Evolutionary conservation across 2,888 invertebrate genomes (phyloP).

Genomic region (Pristionchus japonicus): DNA sequence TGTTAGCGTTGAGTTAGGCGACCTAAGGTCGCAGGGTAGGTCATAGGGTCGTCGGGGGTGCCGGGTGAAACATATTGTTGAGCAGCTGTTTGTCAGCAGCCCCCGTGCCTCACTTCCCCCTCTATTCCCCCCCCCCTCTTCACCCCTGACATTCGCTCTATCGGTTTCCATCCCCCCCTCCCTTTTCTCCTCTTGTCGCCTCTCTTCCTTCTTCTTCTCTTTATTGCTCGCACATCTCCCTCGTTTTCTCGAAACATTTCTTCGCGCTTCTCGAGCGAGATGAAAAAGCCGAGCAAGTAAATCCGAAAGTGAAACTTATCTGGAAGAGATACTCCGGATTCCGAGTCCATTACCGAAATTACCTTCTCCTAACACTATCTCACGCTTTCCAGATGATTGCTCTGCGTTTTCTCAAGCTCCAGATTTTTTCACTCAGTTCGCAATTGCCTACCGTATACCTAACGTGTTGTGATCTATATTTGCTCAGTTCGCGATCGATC

Average conservation of each 20-base stretch:
- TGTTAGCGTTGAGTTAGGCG: neutral
- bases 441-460: no score
- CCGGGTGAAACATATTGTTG: neutral
- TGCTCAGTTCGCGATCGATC: neutral
- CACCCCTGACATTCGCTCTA: neutral
- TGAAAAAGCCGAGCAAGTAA: no score
- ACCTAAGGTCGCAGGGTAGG: neutral
- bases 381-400: neutral
- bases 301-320: neutral
- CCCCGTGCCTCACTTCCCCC: slow-evolving; percentile 1
- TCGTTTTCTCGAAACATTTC: neutral
- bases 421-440: no score
- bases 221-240: neutral
- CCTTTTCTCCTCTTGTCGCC: slow-evolving; percentile 6
- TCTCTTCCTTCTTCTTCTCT: neutral
- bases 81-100: neutral
- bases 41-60: neutral
- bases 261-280: neutral
- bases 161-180: slow-evolving; percentile 3
- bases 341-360: neutral
- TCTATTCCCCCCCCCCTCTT: neutral
- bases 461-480: no score
- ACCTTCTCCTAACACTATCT: neutral
- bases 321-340: neutral
- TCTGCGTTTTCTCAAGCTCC: no score